Conservation (phyloP, 1,140 invertebrate genomes). For the Drosophila yakuba region DNA sequence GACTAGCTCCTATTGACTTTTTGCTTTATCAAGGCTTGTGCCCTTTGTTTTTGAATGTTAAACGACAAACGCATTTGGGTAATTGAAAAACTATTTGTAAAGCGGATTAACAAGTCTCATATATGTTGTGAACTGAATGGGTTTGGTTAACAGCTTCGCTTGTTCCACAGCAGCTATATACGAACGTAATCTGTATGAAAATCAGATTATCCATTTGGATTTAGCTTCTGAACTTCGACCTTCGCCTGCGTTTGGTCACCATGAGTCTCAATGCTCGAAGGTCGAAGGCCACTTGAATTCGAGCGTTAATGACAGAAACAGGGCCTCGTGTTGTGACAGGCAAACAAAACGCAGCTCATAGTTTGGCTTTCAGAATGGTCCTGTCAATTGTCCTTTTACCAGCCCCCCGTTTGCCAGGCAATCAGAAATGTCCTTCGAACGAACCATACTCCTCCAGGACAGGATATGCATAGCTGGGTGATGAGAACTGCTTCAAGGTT, state of each 20-base stretch:
- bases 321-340: constrained; percentile 49
- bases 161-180: constrained; percentile 18
- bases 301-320: constrained; percentile 53
- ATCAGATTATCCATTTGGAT: constrained; percentile 21
- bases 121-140: constrained; percentile 4
- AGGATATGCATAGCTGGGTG: constrained; percentile 26
- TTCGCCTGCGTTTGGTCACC: constrained; percentile 11
- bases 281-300: constrained; percentile 55
- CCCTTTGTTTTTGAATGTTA: constrained; percentile 12
- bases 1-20: background rate
- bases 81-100: constrained; percentile 33
- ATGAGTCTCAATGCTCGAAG: constrained; percentile 24
- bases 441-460: background rate
- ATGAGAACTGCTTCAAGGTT: background rate
- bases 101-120: constrained; percentile 28
- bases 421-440: background rate
- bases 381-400: constrained; percentile 31
- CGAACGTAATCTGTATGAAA: constrained; percentile 23
- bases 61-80: constrained; percentile 21
- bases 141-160: background rate
- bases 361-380: constrained; percentile 23
- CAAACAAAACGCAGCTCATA: constrained; percentile 49
- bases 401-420: background rate
- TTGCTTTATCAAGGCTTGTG: background rate
- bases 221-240: background rate